A percentile compares a stretch with the other conserved stretches of the same genome.
phyloP scores from a whole-genome alignment of 2,797 vertebrate species.

The Enteromius thamalakanensis region DNA sequence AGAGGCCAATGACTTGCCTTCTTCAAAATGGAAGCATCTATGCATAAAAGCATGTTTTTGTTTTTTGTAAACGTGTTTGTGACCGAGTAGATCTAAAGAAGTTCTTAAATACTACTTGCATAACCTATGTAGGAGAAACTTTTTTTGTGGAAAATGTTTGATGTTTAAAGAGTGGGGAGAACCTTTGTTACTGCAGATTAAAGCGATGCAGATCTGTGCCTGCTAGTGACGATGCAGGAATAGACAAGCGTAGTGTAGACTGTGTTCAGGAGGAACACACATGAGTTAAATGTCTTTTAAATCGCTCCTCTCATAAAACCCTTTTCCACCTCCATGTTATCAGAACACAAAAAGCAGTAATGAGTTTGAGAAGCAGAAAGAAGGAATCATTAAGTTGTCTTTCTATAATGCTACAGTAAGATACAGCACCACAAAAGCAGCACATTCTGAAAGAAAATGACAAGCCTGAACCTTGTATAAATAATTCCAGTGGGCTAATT shows the following conservation, averaged over 20 bases:
- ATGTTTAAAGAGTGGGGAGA: neutral
- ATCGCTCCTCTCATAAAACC: conserved; percentile 30
- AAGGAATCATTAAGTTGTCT: conserved; percentile 35
- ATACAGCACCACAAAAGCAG: conserved; percentile 5
- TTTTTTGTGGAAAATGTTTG: conserved; percentile 36
- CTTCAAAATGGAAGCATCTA: neutral
- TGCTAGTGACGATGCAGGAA: conserved; percentile 17
- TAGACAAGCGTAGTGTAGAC: conserved; percentile 14
- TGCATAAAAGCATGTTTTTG: neutral
- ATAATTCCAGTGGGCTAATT: conserved; percentile 58
- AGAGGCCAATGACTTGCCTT: neutral
- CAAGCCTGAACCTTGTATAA: conserved; percentile 51
- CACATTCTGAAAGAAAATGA: conserved; percentile 33
- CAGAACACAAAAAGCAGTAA: conserved; percentile 26
- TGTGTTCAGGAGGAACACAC: conserved; percentile 27
- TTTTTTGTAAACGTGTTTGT: conserved; percentile 8
- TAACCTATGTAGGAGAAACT: conserved; percentile 10
- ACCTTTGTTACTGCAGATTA: conserved; percentile 38
- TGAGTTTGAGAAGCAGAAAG: conserved; percentile 20
- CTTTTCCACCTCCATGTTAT: conserved; percentile 17
- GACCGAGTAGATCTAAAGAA: conserved; percentile 26
- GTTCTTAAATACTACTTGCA: conserved; percentile 20
- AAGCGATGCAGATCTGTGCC: conserved; percentile 34
- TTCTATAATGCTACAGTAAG: conserved; percentile 20
- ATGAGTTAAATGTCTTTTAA: conserved; percentile 40